Evolutionary conservation across 2,888 invertebrate species (phyloP), one percentile per base, ranked within the genome.

Genomic region (Clunio marinus): DNA sequence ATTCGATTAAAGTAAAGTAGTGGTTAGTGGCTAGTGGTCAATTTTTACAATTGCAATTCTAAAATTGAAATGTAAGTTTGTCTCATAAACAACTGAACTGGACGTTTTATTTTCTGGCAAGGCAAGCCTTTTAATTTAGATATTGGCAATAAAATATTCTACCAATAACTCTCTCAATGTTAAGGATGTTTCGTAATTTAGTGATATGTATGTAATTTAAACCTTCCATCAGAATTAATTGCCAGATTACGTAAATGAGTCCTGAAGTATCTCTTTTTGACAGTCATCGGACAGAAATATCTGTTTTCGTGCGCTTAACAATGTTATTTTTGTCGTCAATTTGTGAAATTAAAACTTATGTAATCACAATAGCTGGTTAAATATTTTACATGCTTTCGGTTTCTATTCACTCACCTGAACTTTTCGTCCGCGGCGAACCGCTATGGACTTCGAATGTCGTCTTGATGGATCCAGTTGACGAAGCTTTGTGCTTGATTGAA

Each of bases 381-480:
- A 51, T 51, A 51, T 51, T 51, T 51, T 15, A 8, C 20, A 15
- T 4, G 22, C 22, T 51, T 51, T 51, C 41, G 15, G n/a, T n/a
- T 41, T 10, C 41, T 17, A 51, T 51, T 17, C 8, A 27, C 63
- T 63, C 46, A 63, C 63, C 63, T 63, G 63, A 37, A 63, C 63
- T 63, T 63, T 63, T 4, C 63, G 63, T 24, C 37, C 63, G 46
- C 63, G 63, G 28, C 63, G 63, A 25, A 28, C 46, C 63, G 63
- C 63, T 13, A 37, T 22, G 27, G 63, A 63, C 28, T 46, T 63
- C 7, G 28, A 63, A 46, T 27, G 25, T 3, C 63, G 63, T 37
- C 63, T 45, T 63, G n/a, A 24, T n/a, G 63, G 63, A 63, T 63
- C 63, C 63, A 63, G 63, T 63, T 45, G 63, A 63, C 37, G 28